Conservation (phyloP, 2,888 invertebrate species). For the Azorinus chamasolen region DNA sequence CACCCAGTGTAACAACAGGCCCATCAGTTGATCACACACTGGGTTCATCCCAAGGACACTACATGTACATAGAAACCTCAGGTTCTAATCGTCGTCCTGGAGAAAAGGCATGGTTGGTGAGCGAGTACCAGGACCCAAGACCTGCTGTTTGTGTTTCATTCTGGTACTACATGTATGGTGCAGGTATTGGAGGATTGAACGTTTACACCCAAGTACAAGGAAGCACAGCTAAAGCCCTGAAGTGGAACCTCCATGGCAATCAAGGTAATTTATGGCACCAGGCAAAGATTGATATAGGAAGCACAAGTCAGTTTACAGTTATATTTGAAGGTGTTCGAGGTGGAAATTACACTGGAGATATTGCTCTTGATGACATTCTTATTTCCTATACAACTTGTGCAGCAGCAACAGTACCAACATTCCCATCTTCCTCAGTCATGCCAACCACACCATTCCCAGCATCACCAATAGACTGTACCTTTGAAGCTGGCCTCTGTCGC, state of each 20-base stretch:
- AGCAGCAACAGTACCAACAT: conserved; percentile 43
- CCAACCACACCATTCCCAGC: conserved; percentile 71
- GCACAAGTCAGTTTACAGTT: conserved; percentile 58
- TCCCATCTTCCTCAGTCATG: conserved; percentile 63
- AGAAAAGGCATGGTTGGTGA: conserved; percentile 87
- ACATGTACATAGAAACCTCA: conserved; percentile 86
- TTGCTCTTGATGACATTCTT: conserved; percentile 83
- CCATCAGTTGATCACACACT: conserved; percentile 80
- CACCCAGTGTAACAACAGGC: conserved; percentile 74
- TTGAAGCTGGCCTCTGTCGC: conserved; percentile 79
- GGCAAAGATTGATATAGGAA: conserved; percentile 57
- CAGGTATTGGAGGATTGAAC: conserved; percentile 78
- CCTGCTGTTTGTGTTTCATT: conserved; percentile 76
- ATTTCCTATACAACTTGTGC: conserved; percentile 63
- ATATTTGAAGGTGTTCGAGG: conserved; percentile 82
- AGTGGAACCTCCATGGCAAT: conserved; percentile 68
- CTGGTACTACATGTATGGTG: conserved; percentile 82
- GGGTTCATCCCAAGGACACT: conserved; percentile 75
- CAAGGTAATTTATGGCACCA: conserved; percentile 79
- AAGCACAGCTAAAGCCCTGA: conserved; percentile 27
- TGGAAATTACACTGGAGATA: conserved; percentile 79
- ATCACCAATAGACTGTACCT: conserved; percentile 78
- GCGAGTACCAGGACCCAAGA: conserved; percentile 72
- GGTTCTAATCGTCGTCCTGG: conserved; percentile 87
- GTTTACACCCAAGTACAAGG: conserved; percentile 73